Base-by-base conservation (phyloP, 2,888 invertebrate genomes). In the Metalampra italica region DNA sequence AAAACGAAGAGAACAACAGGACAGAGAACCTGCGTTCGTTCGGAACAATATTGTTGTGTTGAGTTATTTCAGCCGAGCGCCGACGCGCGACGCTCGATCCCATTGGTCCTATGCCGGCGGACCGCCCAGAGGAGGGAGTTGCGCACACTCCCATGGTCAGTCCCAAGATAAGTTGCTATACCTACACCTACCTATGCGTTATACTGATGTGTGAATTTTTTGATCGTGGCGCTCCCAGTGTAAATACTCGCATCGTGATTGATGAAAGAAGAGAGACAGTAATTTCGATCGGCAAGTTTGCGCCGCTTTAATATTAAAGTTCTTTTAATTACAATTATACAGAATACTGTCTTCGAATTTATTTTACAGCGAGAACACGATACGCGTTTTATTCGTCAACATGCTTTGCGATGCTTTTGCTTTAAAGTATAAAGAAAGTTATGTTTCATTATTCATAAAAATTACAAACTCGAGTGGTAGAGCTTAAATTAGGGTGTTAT, bases 121-220 rank as follows among this genome's bases (percentile, higher is more conserved):
- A 80, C 84, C 88, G 87, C 88, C 88, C 85, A 79, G 75, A 75
- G 84, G 84, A 78, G 83, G 85, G 84, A 82, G 84, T 79, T 85
- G 68, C 88, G 85, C 88, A 86, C 87, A 76, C 66, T 64, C 78
- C 70, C 75, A 71, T 71, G 66, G 83, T 78, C 87, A 88, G 86
- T n/a, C n/a, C 88, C 88, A 88, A 88, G 87, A 88, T 88, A 88
- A 88, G 87, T 88, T 88, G 88, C 88, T 88, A 88, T 88, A 88
- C n/a, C n/a, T n/a, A n/a, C n/a, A n/a, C n/a, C n/a, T 87, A 22
- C 22, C 22, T 22, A 22, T 3, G 22, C 5, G 86, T 86, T 88
- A 88, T 86, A 88, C 84, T 86, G 87, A 87, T 89, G 88, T 89
- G 88, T 87, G 88, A 85, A 88, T 88, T 89, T 89, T 88, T 89